Evolutionary conservation across 2,888 invertebrate genomes (phyloP).

Genomic region (Noctua comes): DNA sequence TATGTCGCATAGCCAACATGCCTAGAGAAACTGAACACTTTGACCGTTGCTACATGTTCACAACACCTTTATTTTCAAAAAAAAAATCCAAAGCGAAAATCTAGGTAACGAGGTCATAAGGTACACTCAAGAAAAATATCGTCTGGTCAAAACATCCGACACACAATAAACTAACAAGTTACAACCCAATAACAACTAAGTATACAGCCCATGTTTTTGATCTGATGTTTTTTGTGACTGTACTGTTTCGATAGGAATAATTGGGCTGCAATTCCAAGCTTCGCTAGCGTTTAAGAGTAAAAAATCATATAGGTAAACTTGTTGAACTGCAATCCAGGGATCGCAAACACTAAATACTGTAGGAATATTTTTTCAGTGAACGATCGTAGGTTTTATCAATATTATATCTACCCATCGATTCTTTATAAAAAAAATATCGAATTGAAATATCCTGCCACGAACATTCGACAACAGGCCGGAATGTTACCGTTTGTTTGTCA

Average conservation of each 20-base stretch:
- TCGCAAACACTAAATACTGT: neutral
- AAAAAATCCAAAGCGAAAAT: constrained; percentile 19
- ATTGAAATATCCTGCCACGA: neutral
- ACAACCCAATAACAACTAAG: constrained; percentile 2
- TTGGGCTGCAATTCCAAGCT: constrained; percentile 27
- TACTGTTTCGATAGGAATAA: constrained; percentile 39
- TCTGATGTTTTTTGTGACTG: constrained; percentile 23
- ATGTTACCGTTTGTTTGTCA: neutral
- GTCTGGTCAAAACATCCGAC: constrained; percentile 17
- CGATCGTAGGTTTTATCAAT: neutral
- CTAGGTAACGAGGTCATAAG: constrained; percentile 20
- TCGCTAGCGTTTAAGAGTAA: constrained; percentile 14
- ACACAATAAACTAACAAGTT: constrained; percentile 18
- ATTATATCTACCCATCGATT: constrained; percentile 8
- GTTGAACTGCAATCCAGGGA: constrained; percentile 37
- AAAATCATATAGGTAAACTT: constrained; percentile 37
- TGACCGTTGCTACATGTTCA: neutral
- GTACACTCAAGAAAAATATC: constrained; percentile 24
- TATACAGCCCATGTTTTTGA: constrained; percentile 2
- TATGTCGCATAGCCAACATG: neutral
- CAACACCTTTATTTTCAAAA: neutral
- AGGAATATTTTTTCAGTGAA: neutral
- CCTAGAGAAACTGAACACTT: neutral
- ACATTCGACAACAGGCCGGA: neutral
- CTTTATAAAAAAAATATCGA: neutral